A percentile compares a stretch with the other conserved stretches of the same genome.
Conservation (phyloP, 2,888 invertebrate genomes). For the Automeris io region DNA sequence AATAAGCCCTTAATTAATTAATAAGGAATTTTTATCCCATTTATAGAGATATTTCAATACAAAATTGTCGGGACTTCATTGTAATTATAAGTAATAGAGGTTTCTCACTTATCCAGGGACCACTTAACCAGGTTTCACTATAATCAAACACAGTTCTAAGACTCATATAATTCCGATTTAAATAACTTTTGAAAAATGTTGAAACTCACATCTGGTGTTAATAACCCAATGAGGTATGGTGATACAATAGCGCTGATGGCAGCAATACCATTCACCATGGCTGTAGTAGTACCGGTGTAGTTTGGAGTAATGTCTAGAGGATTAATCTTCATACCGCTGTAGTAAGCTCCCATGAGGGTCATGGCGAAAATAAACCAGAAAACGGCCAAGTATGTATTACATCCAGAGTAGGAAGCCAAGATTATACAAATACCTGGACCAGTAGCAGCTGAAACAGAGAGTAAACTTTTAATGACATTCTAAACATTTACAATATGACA, state of each 20-base stretch:
- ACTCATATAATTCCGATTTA: no score
- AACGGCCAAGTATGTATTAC: slow-evolving; percentile 69
- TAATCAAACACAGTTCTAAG: no score
- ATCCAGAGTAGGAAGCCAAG: slow-evolving; percentile 79
- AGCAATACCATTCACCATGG: slow-evolving; percentile 80
- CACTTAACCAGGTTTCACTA: no score
- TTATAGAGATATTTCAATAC: no score
- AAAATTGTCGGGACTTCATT: no score
- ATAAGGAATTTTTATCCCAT: no score
- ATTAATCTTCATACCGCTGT: slow-evolving; percentile 82
- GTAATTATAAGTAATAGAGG: no score
- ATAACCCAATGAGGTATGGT: slow-evolving; percentile 78
- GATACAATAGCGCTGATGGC: slow-evolving; percentile 79
- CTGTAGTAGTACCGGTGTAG: slow-evolving; percentile 80
- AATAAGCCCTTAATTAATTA: no score
- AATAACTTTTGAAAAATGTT: no score
- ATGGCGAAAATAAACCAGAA: slow-evolving; percentile 80
- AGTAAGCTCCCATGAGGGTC: slow-evolving; percentile 84
- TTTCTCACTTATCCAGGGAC: no score
- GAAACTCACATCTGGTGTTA: slow-evolving; percentile 79
- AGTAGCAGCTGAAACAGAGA: slow-evolving; percentile 70
- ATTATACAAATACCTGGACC: slow-evolving; percentile 80
- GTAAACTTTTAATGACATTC: background rate
- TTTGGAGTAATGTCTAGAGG: slow-evolving; percentile 80
- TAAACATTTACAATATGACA: no score